Conservation (phyloP, 2,888 invertebrate species). For the Yponomeuta evonymella region DNA sequence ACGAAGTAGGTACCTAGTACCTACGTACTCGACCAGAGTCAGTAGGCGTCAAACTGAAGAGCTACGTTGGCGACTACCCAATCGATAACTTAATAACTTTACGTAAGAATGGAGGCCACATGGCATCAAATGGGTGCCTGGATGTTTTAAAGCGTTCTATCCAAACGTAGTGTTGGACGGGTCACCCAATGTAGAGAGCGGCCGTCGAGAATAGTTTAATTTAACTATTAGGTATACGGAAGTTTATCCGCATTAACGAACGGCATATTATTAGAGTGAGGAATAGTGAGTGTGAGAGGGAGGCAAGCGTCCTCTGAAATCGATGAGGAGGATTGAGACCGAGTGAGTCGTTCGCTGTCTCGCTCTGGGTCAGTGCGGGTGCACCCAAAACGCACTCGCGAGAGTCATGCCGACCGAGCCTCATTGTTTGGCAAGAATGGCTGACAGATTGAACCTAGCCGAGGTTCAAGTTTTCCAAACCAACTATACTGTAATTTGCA, state of each 20-base stretch:
- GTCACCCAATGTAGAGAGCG: neutral
- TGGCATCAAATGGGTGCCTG: neutral
- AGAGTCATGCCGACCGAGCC: neutral
- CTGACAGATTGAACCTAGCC: too few species aligned
- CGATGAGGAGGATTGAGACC: slow-evolving; percentile 44
- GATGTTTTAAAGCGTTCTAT: neutral
- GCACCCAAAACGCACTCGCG: slow-evolving; percentile 56
- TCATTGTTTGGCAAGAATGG: slow-evolving; percentile 13
- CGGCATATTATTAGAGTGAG: slow-evolving; percentile 33
- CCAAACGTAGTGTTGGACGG: slow-evolving; percentile 20
- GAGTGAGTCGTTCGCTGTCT: slow-evolving; percentile 31
- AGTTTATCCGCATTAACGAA: slow-evolving; percentile 51
- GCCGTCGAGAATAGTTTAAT: neutral
- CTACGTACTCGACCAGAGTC: neutral
- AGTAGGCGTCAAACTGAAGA: neutral
- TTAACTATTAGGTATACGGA: slow-evolving; percentile 15
- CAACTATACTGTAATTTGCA: neutral
- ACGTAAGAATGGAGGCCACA: slow-evolving; percentile 26
- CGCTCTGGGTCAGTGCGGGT: slow-evolving; percentile 46
- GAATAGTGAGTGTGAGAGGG: slow-evolving; percentile 44
- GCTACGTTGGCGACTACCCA: neutral
- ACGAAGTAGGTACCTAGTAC: neutral
- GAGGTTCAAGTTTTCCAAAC: neutral
- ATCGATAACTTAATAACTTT: slow-evolving; percentile 30
- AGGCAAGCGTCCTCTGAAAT: slow-evolving; percentile 54